Evolutionary conservation across 2,797 vertebrate species (phyloP).

Genomic region (Malurus leucopterus): DNA sequence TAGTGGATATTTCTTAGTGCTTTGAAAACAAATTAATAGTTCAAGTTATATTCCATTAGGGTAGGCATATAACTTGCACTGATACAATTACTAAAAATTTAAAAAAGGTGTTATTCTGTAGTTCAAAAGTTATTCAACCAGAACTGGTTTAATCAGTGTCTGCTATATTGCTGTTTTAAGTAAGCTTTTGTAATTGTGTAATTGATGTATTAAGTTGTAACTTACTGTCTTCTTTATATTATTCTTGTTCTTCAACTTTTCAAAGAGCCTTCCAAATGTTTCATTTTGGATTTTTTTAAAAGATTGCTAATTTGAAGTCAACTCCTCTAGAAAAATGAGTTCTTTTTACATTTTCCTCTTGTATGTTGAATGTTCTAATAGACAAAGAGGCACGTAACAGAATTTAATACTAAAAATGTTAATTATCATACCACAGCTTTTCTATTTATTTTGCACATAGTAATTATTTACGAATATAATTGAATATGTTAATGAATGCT

Average conservation of each 20-base stretch:
- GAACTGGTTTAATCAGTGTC: neutral
- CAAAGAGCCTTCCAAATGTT: neutral
- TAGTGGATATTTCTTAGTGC: neutral
- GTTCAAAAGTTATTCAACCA: neutral
- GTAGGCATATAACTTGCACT: neutral
- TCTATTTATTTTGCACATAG: neutral
- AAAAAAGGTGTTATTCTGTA: neutral
- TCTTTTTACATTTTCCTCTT: neutral
- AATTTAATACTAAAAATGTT: neutral
- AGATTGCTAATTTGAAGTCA: neutral
- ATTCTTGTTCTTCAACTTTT: neutral
- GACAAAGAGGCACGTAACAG: neutral
- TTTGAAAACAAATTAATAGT: neutral
- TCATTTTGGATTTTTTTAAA: neutral
- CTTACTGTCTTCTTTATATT: neutral
- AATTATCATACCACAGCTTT: neutral
- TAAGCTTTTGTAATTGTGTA: neutral
- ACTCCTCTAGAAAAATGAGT: neutral
- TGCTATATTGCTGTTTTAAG: neutral
- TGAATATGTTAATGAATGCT: no score
- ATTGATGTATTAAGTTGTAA: neutral
- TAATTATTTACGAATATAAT: neutral
- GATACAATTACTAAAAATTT: neutral
- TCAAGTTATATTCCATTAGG: neutral
- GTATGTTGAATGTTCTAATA: neutral